phyloP scores from a whole-genome alignment of 1,140 invertebrate species.

The Gonioctena quinquepunctata region DNA sequence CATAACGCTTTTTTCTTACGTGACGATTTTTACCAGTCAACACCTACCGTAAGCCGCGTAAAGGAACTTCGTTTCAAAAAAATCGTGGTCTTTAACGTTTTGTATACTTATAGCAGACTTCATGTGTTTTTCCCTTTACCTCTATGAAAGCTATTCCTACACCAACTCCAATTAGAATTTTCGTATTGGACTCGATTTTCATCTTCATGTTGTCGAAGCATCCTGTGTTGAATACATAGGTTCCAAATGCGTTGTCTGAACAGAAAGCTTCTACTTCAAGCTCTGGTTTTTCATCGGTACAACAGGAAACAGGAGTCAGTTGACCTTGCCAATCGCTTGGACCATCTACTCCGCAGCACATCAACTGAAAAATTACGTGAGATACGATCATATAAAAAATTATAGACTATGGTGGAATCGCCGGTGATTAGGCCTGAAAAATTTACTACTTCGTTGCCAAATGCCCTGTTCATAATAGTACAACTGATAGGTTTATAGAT shows the following conservation, averaged over 20 bases:
- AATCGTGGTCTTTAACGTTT: too few relatives aligned
- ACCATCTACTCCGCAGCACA: slow-evolving; percentile 68
- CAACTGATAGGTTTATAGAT: too few relatives aligned
- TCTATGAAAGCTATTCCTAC: slow-evolving; percentile 66
- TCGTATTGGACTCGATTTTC: slow-evolving; percentile 60
- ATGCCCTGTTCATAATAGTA: too few relatives aligned
- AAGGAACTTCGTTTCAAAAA: too few relatives aligned
- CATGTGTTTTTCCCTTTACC: slow-evolving; percentile 50
- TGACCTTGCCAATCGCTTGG: slow-evolving; percentile 53
- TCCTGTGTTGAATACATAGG: slow-evolving; percentile 47
- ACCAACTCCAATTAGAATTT: slow-evolving; percentile 64
- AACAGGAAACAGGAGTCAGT: slow-evolving; percentile 41
- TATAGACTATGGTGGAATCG: too few relatives aligned
- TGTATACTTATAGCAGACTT: background rate
- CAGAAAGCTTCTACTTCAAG: slow-evolving; percentile 33
- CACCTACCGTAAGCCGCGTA: too few relatives aligned
- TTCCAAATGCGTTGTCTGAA: slow-evolving; percentile 9
- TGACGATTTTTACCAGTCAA: too few relatives aligned
- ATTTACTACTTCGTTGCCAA: too few relatives aligned
- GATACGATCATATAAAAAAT: too few relatives aligned
- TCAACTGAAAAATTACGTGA: slow-evolving; percentile 64
- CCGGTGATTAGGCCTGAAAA: too few relatives aligned
- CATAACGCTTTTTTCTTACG: too few relatives aligned
- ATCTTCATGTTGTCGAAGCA: slow-evolving; percentile 61
- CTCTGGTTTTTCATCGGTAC: slow-evolving; percentile 31